Percentiles rank a stretch among this genome's conserved stretches.
Evolutionary conservation across 2,113 vertebrate species (phyloP).

Genomic region (Calonectris borealis): DNA sequence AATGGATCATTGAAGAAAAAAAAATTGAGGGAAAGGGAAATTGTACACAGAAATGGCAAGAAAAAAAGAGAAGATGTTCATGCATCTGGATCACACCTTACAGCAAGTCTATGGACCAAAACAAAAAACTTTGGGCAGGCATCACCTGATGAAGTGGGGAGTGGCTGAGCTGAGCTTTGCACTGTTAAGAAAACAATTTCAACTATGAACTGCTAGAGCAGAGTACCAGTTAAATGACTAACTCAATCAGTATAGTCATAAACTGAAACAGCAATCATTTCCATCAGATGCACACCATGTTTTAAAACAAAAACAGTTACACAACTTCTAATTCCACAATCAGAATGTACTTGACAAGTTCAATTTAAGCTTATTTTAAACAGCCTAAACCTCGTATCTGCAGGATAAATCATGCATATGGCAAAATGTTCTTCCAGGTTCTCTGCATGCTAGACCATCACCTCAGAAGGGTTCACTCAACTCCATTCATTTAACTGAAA

Average conservation of each 20-base stretch:
- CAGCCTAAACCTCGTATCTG: background rate
- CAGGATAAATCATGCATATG: background rate
- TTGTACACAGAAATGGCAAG: background rate
- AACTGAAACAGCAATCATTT: background rate
- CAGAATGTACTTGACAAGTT: background rate
- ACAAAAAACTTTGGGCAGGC: background rate
- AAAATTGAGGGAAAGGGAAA: background rate
- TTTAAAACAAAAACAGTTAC: background rate
- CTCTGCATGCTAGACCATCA: background rate
- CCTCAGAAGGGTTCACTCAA: background rate
- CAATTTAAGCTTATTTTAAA: background rate
- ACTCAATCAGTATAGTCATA: background rate
- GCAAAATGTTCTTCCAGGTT: background rate
- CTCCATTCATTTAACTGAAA: background rate
- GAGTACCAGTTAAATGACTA: background rate
- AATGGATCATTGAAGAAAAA: background rate
- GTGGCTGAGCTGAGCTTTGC: background rate
- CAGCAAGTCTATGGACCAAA: background rate
- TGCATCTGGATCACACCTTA: background rate
- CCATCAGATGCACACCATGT: background rate
- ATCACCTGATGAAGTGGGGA: background rate
- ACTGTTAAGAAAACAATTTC: background rate
- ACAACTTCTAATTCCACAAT: background rate
- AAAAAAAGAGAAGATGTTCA: background rate
- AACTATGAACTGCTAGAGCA: background rate